Evolutionary conservation across 2,888 invertebrate species (phyloP).

Genomic region (Zygogramma bicolorata): DNA sequence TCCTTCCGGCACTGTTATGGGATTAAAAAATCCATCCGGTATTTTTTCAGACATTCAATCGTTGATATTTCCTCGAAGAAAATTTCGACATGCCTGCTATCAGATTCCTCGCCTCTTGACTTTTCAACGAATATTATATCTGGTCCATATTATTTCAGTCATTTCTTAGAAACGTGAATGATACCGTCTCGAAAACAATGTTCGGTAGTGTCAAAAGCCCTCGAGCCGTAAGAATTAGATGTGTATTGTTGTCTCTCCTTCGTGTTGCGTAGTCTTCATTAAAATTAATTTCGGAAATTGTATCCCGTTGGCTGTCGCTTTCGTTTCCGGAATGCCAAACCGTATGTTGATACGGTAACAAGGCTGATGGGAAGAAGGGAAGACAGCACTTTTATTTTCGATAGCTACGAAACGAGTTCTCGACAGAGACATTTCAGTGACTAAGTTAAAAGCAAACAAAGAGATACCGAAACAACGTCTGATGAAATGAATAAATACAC

Average conservation of each 20-base stretch:
- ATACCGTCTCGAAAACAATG: slow-evolving; percentile 1
- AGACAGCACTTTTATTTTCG: background rate
- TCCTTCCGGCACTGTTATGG: too few species aligned
- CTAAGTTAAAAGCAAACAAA: too few species aligned
- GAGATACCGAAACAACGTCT: background rate
- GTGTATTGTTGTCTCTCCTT: background rate
- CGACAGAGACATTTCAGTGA: too few species aligned
- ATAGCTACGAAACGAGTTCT: background rate
- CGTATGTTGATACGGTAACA: background rate
- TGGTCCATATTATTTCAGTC: background rate
- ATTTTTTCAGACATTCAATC: too few species aligned
- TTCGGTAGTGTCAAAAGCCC: background rate
- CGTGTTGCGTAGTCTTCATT: background rate
- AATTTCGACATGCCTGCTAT: background rate
- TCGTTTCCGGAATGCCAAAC: background rate
- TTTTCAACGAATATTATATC: background rate
- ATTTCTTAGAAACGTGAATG: background rate
- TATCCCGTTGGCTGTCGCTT: background rate
- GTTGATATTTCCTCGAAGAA: too few species aligned
- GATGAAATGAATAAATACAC: background rate
- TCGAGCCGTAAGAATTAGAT: background rate
- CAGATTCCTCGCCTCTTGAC: background rate
- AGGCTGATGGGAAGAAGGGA: background rate
- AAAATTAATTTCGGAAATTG: background rate
- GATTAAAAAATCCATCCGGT: too few species aligned